These are phyloP conservation scores for Harpalus rufipes DNA, from an alignment of 2,888 invertebrate genomes.

Conservation along the genomic window DNA sequence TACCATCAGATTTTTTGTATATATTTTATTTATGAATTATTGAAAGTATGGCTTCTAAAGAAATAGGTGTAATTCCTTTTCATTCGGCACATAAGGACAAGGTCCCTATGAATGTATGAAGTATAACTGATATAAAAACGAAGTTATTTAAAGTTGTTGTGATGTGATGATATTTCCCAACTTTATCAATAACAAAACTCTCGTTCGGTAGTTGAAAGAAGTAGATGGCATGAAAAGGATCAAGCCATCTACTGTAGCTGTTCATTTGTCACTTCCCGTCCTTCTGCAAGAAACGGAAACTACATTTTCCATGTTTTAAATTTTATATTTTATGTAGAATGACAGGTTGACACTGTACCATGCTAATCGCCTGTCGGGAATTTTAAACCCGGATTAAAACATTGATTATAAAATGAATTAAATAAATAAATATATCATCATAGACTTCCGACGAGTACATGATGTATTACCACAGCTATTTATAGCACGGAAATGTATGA, in stretches of 20 bases:
- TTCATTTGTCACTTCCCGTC: conserved; percentile 25
- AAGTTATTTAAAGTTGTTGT: conserved; percentile 41
- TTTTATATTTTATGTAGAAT: conserved; percentile 11
- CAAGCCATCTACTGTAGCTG: conserved; percentile 5
- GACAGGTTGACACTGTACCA: conserved; percentile 13
- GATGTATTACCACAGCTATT: too few relatives aligned
- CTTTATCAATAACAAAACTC: conserved; percentile 49
- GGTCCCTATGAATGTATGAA: background rate
- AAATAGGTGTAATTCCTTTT: too few relatives aligned
- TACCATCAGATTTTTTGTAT: too few relatives aligned
- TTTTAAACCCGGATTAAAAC: conserved; percentile 25
- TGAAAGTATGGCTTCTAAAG: too few relatives aligned
- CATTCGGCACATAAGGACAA: too few relatives aligned
- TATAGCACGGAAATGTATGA: too few relatives aligned
- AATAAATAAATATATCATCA: conserved; percentile 10
- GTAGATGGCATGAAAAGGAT: conserved; percentile 34
- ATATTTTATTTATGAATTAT: too few relatives aligned
- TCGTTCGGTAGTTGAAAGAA: conserved; percentile 30
- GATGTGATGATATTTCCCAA: conserved; percentile 24
- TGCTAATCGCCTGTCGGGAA: conserved; percentile 16
- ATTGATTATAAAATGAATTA: conserved; percentile 8
- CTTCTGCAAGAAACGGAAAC: conserved; percentile 4
- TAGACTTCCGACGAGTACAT: background rate
- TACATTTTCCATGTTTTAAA: conserved; percentile 7
- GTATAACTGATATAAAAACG: background rate